phyloP scores from a whole-genome alignment of 2,797 vertebrate species.

The Anas capensis region DNA sequence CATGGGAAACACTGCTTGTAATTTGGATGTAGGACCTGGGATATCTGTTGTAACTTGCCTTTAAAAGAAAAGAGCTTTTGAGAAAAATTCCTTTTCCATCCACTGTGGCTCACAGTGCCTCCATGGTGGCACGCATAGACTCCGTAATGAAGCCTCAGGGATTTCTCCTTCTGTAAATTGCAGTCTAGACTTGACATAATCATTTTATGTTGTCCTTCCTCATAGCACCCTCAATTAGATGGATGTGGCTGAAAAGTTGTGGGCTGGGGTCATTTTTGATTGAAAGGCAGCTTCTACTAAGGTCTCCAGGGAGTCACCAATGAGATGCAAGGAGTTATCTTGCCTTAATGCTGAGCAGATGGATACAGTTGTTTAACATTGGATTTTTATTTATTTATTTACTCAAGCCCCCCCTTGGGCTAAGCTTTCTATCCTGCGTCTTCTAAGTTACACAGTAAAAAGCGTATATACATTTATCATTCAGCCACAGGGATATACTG shows the following conservation, averaged over 20 bases:
- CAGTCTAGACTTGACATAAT: background rate
- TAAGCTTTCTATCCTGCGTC: background rate
- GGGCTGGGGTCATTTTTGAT: background rate
- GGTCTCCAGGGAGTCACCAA: background rate
- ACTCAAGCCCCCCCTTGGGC: background rate
- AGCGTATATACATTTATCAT: background rate
- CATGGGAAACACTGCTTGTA: background rate
- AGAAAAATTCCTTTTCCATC: background rate
- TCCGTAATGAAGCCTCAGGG: background rate
- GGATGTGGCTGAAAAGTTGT: background rate
- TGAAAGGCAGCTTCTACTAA: background rate
- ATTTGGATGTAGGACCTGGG: background rate
- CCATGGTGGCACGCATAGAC: background rate
- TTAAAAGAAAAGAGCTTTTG: background rate
- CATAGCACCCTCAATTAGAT: background rate
- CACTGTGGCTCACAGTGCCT: background rate
- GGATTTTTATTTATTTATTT: background rate
- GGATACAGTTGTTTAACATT: background rate
- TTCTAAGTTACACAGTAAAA: background rate
- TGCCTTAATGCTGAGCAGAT: background rate
- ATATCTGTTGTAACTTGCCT: constrained; percentile 18
- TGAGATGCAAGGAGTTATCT: background rate
- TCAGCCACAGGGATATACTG: background rate
- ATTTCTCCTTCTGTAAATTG: background rate
- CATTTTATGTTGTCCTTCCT: background rate